Conservation (phyloP, 53 echinoderm and acorn worm genomes). For the Antedon mediterranea region DNA sequence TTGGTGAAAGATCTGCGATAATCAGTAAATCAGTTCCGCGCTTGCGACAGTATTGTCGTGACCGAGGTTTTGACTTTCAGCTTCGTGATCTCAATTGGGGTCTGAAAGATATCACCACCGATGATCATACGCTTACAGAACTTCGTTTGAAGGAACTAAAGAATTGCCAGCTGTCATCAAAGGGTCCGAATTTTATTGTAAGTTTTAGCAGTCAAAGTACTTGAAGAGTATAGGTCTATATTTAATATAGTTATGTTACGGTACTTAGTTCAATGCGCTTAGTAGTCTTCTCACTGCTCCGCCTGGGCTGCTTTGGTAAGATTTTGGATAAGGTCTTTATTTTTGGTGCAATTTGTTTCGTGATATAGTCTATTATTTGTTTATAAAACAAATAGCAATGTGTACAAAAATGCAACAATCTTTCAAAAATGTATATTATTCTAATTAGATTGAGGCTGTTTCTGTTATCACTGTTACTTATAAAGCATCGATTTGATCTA, state of each 20-base stretch:
- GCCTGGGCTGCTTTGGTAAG: no score
- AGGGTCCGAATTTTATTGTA: conserved; percentile 55
- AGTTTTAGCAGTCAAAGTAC: neutral
- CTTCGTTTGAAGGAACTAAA: conserved; percentile 34
- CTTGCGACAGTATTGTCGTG: conserved; percentile 48
- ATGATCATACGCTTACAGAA: conserved; percentile 38
- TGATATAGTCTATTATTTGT: no score
- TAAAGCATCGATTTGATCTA: no score
- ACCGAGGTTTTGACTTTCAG: conserved; percentile 76
- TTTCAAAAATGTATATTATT: no score
- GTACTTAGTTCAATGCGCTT: neutral
- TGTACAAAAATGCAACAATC: no score
- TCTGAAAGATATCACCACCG: conserved; percentile 37
- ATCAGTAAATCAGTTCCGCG: conserved; percentile 52
- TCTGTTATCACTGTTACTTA: no score
- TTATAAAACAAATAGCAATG: no score
- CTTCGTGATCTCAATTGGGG: conserved; percentile 85
- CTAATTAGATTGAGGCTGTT: no score
- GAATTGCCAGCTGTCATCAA: conserved; percentile 25
- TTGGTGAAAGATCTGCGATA: conserved; percentile 50
- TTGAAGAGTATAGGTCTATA: neutral
- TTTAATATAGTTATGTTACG: neutral
- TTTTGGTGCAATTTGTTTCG: no score
- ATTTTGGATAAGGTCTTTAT: no score
- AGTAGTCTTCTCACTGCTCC: no score